Conservation (phyloP, 1,140 invertebrate genomes). For the Lethocerus indicus region DNA sequence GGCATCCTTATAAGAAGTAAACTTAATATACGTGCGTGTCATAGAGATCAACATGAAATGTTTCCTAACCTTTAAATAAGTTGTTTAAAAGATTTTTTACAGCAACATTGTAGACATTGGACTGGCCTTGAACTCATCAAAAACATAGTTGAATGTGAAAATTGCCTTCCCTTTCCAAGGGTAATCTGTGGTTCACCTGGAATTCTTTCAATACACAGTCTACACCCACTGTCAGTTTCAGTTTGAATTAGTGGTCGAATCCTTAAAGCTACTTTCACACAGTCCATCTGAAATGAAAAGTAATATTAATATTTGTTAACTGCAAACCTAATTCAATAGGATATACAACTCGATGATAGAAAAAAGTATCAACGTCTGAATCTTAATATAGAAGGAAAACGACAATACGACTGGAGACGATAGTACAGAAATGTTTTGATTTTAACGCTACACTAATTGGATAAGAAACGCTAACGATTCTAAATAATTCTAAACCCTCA, state of each 20-base stretch:
- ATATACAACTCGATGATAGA: too few species aligned
- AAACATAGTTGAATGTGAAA: conserved; percentile 83
- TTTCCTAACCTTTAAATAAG: conserved; percentile 5
- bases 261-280: conserved; percentile 71
- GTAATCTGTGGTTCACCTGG: conserved; percentile 44
- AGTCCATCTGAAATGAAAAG: conserved; percentile 25
- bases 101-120: conserved; percentile 56
- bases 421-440: too few species aligned
- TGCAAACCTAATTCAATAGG: too few species aligned
- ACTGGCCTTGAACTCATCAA: conserved; percentile 48
- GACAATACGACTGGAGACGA: too few species aligned
- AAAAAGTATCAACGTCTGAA: too few species aligned
- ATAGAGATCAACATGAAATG: background rate
- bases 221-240: conserved; percentile 47
- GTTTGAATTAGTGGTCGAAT: conserved; percentile 70
- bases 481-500: too few species aligned
- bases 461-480: too few species aligned
- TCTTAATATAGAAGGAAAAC: too few species aligned
- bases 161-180: conserved; percentile 51
- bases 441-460: too few species aligned
- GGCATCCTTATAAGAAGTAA: background rate
- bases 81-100: conserved; percentile 26
- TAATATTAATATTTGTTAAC: background rate
- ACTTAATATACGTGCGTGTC: background rate
- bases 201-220: conserved; percentile 28